Evolutionary conservation across 2,888 invertebrate species (phyloP), one percentile per base, ranked within the genome.

Genomic region (Bhutanitis thaidina): DNA sequence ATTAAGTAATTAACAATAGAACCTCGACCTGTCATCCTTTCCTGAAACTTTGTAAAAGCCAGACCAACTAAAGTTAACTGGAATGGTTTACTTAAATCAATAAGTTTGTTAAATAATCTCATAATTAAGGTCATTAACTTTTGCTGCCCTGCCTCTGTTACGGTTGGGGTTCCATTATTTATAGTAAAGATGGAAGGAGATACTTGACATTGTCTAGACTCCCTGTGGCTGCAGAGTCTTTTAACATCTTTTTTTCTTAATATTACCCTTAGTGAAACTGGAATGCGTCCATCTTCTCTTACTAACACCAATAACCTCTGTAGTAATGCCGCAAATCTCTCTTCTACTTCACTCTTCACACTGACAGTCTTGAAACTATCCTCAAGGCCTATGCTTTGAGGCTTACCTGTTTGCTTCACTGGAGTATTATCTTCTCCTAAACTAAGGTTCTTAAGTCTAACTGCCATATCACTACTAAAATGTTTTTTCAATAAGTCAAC

Each of bases 1-100:
- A 93, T 92, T 44, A 95, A 84, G 69, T 94, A 95, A 54, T 93
- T 94, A 5, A 94, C 93, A 62, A 95, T 93, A 10, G 94, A 94
- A 64, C 93, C 91, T 57, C 92, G 91, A 1, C 94, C 93, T 2
- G 91, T 91, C 72, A 92, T 92, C 52, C 92, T 90, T 61, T 94
- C 95, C 63, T 93, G 93, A 69, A 96, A 95, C 76, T 95, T 95
- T 1, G 94, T 94, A 73, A 95, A 95, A 14, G 95, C 94, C 66
- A 95, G 83, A n/a, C 95, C 96, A 52, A 96, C 88, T 47, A 95
- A 80, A 0, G 95, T 95, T 64, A 96, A 92, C 78, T 95, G 95
- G 82, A 94, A 96, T 56, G 94, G 93, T 80, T 93, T 93, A 25
- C 91, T 90, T 58, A 93, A 88, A 69, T 94, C 92, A 51, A 95